Conservation (phyloP, 2,797 vertebrate genomes). For the Falco concolor region DNA sequence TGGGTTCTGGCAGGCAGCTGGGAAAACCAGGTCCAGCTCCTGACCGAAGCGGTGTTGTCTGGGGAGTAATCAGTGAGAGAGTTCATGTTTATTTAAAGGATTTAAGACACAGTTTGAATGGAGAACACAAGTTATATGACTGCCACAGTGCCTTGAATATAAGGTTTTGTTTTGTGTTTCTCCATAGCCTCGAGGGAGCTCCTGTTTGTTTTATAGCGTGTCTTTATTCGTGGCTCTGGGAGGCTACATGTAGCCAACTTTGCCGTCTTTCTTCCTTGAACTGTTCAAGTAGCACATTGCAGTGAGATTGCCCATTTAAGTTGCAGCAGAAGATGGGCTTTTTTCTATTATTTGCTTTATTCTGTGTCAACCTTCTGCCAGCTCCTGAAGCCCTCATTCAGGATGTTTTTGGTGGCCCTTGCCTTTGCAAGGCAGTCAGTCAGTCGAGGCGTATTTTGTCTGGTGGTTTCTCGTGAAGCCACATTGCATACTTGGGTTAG, state of each 20-base stretch:
- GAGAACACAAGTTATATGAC: not conserved
- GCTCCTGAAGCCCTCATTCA: not conserved
- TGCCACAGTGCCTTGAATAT: not conserved
- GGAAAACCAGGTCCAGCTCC: not conserved
- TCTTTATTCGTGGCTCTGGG: not conserved
- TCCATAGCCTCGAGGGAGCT: not conserved
- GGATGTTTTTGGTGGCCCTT: not conserved
- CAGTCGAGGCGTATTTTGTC: not conserved
- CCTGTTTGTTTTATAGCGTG: not conserved
- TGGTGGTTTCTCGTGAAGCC: not conserved
- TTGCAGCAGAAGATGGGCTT: not conserved
- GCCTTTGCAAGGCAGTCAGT: not conserved
- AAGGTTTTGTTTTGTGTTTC: not conserved
- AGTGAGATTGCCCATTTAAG: not conserved
- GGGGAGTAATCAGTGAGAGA: not conserved
- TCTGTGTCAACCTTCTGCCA: not conserved
- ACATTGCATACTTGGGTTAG: not conserved
- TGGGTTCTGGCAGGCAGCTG: not conserved
- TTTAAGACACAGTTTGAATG: not conserved
- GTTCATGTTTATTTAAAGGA: constrained; percentile 21
- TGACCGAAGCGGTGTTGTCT: not conserved
- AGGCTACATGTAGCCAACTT: not conserved
- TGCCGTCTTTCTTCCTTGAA: not conserved
- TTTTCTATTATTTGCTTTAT: not conserved
- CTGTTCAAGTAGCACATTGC: not conserved